Conservation (phyloP, 1,140 invertebrate species). For the Lineus longissimus region DNA sequence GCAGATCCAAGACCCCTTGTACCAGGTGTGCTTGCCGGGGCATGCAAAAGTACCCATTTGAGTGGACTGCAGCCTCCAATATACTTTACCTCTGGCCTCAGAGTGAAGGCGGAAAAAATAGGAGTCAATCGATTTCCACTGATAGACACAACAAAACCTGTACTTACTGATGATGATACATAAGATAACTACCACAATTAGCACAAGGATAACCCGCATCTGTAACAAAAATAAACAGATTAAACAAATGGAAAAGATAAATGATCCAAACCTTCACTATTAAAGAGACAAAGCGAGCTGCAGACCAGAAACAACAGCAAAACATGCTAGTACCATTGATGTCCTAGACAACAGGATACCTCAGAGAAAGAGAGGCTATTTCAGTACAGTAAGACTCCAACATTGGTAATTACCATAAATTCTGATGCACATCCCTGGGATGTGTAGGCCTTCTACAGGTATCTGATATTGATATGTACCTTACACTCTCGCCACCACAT, state of each 20-base stretch:
- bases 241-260: background rate
- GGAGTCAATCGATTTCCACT: too few relatives aligned
- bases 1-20: too few relatives aligned
- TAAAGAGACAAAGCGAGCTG: too few relatives aligned
- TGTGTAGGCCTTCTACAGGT: background rate
- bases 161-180: constrained; percentile 34
- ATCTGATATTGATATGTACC: constrained; percentile 46
- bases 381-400: background rate
- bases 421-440: background rate
- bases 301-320: too few relatives aligned
- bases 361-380: background rate
- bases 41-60: too few relatives aligned
- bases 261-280: too few relatives aligned
- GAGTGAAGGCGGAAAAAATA: too few relatives aligned
- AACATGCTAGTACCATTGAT: background rate
- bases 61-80: too few relatives aligned
- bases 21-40: too few relatives aligned
- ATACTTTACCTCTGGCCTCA: too few relatives aligned
- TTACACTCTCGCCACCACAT: constrained; percentile 59
- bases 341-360: background rate
- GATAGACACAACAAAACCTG: too few relatives aligned
- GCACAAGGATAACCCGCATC: constrained; percentile 30
- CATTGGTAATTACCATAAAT: too few relatives aligned
- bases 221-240: constrained; percentile 22
- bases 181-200: constrained; percentile 30